Conservation (phyloP, 2,113 vertebrate species). For the Murina feae region DNA sequence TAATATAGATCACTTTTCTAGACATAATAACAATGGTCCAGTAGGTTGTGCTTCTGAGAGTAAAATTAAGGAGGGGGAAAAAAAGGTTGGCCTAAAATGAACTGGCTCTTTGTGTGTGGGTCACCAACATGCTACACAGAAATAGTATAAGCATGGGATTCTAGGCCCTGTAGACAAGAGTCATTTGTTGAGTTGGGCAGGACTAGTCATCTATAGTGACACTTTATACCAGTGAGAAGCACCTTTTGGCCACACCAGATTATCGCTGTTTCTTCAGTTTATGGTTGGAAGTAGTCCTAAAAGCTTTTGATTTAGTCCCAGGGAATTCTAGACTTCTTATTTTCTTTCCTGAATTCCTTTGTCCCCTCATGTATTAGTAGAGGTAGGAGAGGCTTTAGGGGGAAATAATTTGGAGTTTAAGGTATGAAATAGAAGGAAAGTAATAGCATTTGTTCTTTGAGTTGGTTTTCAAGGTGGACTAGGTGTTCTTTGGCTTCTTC, state of each 20-base stretch:
- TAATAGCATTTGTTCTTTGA: background rate
- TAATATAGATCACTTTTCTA: background rate
- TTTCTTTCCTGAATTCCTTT: background rate
- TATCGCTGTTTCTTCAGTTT: background rate
- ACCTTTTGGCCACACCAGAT: background rate
- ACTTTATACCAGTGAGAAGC: slow-evolving; percentile 7
- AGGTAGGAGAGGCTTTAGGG: background rate
- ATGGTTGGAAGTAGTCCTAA: background rate
- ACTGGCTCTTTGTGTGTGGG: background rate
- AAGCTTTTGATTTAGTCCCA: background rate
- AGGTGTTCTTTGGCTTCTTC: too few relatives aligned
- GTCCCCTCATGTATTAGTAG: background rate
- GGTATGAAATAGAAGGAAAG: background rate
- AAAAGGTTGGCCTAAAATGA: background rate
- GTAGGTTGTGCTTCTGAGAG: background rate
- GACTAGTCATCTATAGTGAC: background rate
- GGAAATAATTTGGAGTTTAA: background rate
- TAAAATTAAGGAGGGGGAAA: background rate
- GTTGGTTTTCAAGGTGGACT: background rate
- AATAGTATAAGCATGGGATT: background rate
- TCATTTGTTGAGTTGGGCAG: background rate
- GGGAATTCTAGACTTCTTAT: background rate
- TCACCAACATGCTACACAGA: background rate
- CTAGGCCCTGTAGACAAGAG: background rate
- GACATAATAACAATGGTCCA: background rate